Evolutionary conservation across 1,140 invertebrate species (phyloP), one percentile per base, ranked within the genome.

Genomic region (Cydia strobilella): DNA sequence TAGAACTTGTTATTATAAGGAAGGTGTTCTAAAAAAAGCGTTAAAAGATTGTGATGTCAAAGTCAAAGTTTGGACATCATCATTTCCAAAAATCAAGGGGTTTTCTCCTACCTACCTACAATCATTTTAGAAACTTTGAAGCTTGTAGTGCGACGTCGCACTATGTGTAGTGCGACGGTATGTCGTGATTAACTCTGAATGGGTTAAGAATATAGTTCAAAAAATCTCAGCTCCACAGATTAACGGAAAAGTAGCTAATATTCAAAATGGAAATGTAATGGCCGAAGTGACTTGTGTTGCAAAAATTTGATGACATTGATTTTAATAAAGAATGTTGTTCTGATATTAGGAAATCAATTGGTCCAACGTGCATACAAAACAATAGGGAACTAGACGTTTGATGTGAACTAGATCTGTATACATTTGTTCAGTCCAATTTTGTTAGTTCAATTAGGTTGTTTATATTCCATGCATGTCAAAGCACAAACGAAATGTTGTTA

Each of bases 351-450:
- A 69, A 69, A 69, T 18, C 54, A 35, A 39, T 69, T 69, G 65
- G 48, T 73, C 72, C 72, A 73, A 73, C 72, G 5, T 54, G 72
- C 72, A 73, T 54, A 54, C 72, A 35, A 73, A 73, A n/a, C 13
- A 69, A 69, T 69, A 69, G 65, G 63, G 15, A 39, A 69, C 15
- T 69, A 69, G 65, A 18, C 54, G 54, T 69, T 69, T 35, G 65
- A n/a, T 69, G 63, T 66, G 31, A 59, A 35, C 65, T 69, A 69
- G 65, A 23, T 31, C 10, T 31, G 65, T 69, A 18, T 35, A 35
- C 65, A 39, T 31, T n/a, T 35, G 63, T 65, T 65, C 63, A 31
- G 65, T 39, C 48, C 18, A 59, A 2, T 59, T 59, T 10, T 12
- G 54, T 69, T 69, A 69, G 65, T 69, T 69, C 7, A 15, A 35